Conservation (phyloP, 2,797 vertebrate species). For the Anniella stebbinsi region DNA sequence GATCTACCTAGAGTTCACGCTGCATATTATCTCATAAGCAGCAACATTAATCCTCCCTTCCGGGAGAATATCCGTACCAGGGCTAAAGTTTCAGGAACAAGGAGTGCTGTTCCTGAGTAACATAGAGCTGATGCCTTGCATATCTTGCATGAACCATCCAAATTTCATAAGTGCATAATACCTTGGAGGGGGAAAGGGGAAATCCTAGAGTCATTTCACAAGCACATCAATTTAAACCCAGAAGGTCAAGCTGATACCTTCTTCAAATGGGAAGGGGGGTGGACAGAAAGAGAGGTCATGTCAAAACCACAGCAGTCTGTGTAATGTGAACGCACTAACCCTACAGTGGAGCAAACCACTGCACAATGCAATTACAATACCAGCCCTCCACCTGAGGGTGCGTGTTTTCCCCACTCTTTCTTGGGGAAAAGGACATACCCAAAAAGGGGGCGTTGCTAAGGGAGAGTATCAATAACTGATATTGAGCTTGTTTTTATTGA, state of each 20-base stretch:
- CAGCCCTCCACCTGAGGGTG: background rate
- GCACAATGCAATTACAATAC: background rate
- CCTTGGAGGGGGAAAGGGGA: conserved; percentile 40
- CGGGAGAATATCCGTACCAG: conserved; percentile 62
- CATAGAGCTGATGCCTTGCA: conserved; percentile 55
- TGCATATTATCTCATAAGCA: conserved; percentile 64
- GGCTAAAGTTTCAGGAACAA: conserved; percentile 55
- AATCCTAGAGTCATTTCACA: conserved; percentile 9
- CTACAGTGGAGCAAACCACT: background rate
- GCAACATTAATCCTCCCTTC: conserved; percentile 61
- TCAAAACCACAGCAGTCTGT: conserved; percentile 64
- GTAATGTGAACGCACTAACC: conserved; percentile 52
- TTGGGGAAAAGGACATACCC: background rate
- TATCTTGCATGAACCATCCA: conserved; percentile 67
- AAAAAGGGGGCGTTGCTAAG: fast-evolving
- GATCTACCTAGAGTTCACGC: conserved; percentile 56
- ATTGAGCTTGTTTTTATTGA: conserved; percentile 96
- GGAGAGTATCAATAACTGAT: conserved; percentile 77
- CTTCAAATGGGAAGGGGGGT: conserved; percentile 83
- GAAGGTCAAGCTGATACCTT: conserved; percentile 79
- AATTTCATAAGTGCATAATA: conserved; percentile 83
- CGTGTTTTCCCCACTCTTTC: too few species aligned
- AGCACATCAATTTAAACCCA: conserved; percentile 77
- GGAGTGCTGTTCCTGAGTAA: conserved; percentile 53
- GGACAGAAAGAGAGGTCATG: conserved; percentile 48